These are phyloP conservation scores for Colossoma macropomum DNA, from an alignment of 2,113 vertebrate species.

Conservation along the genomic window DNA sequence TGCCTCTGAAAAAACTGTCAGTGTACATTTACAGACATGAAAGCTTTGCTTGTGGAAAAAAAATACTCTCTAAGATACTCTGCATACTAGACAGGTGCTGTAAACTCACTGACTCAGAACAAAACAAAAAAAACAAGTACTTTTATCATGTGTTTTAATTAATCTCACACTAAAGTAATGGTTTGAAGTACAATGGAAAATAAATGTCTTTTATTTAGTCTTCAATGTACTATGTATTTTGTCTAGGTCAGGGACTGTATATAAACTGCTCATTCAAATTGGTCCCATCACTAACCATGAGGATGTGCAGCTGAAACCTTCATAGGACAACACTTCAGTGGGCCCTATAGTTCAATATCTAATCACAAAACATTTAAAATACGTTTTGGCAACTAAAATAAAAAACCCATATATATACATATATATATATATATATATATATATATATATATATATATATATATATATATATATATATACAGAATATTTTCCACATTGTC, in stretches of 20 bases:
- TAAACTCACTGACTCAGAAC: not conserved
- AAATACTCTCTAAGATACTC: not conserved
- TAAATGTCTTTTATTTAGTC: not conserved
- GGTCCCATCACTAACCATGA: not conserved
- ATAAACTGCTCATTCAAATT: not conserved
- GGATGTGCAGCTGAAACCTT: not conserved
- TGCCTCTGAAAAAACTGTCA: not conserved
- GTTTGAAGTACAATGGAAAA: not conserved
- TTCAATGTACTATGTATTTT: not conserved
- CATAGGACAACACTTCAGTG: not conserved
- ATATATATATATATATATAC: not conserved
- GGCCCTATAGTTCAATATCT: not conserved
- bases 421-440: not conserved
- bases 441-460: slow-evolving; percentile 4
- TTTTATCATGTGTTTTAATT: slow-evolving; percentile 9
- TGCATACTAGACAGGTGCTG: not conserved
- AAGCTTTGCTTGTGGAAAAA: not conserved
- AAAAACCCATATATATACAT: not conserved
- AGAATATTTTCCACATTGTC: slow-evolving; percentile 1
- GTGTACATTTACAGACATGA: not conserved
- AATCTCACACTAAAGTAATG: not conserved
- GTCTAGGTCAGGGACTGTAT: not conserved
- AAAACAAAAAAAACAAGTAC: slow-evolving; percentile 3
- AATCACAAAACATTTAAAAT: slow-evolving; percentile 11
- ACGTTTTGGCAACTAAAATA: not conserved